Evolutionary conservation across 2,797 vertebrate species (phyloP), one percentile per base, ranked within the genome.

Genomic region (Poecilia picta): DNA sequence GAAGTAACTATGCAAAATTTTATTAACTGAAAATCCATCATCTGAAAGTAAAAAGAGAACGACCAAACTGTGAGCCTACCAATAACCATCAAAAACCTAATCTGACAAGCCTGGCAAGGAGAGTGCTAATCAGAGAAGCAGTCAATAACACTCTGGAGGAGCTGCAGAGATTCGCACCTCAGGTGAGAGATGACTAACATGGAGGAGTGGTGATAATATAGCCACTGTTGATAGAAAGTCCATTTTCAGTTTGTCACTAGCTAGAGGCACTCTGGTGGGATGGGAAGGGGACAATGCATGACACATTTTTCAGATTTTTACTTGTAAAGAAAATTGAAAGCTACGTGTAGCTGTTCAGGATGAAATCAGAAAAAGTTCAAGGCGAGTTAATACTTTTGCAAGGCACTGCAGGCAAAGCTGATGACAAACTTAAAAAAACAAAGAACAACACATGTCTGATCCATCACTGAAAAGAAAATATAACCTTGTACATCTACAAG

Each of bases 351-450:
- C 20, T n/a, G 23, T 25, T 70, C 36, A 20, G 18, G 62, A 36
- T 20, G 33, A 66, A 66, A 66, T 68, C 3, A 41, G 23, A 68
- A 68, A 41, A 10, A 68, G 11, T 41, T 41, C 8, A 25, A n/a
- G 36, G 10, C 12, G 0, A 68, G 20, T 41, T 23, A 68, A 41
- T 68, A 51, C 12, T 43, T 43, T 43, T 41, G 39, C 11, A 68
- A 68, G 20, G 20, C 8, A 68, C 36, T 31, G 41, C 7, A 71
- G 73, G 80, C 78, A 84, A 80, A 89, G 86, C 87, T 87, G 83
- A 80, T 77, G 78, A 80, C 45, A 79, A 66, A 72, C 66, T 74
- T 3, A 49, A 51, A 18, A 47, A 47, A 18, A 18, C 36, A 39
- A 39, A 39, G 0, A 4, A 36, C 0, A 68, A 68, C 39, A 39